Conservation (phyloP, 2,888 invertebrate species). For the Stenotaenia linearis region DNA sequence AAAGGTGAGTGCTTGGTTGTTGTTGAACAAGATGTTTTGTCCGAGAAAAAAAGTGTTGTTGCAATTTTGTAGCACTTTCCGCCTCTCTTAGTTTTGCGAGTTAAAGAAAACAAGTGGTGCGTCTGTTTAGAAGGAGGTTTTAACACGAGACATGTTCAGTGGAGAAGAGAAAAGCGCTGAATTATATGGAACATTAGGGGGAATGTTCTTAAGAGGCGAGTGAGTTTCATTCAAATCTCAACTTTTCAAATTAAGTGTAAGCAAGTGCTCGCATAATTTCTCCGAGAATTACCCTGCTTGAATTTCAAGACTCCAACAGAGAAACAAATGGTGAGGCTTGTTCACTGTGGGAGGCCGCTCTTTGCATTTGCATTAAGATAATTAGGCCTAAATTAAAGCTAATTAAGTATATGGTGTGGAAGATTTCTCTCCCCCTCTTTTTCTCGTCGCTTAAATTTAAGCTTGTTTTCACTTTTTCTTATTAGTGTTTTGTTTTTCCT, state of each 20-base stretch:
- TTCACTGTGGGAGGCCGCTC: constrained; percentile 24
- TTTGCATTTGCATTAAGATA: constrained; percentile 26
- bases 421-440: constrained; percentile 6
- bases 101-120: not conserved
- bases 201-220: constrained; percentile 22
- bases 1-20: constrained; percentile 3
- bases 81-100: not conserved
- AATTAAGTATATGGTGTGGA: constrained; percentile 26
- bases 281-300: constrained; percentile 17
- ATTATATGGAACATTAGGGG: constrained; percentile 12
- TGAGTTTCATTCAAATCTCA: constrained; percentile 11
- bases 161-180: constrained; percentile 20
- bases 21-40: constrained; percentile 26
- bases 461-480: constrained; percentile 26
- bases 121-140: not conserved
- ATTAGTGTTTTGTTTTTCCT: constrained; percentile 20
- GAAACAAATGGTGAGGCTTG: constrained; percentile 26
- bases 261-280: constrained; percentile 23
- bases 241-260: constrained; percentile 23
- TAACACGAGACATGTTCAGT: constrained; percentile 8
- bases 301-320: constrained; percentile 21
- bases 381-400: constrained; percentile 26
- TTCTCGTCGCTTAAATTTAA: constrained; percentile 18
- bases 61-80: constrained; percentile 10
- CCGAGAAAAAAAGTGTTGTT: not conserved